Evolutionary conservation across 2,888 invertebrate species (phyloP).

Genomic region (Rhyacophila evoluta): DNA sequence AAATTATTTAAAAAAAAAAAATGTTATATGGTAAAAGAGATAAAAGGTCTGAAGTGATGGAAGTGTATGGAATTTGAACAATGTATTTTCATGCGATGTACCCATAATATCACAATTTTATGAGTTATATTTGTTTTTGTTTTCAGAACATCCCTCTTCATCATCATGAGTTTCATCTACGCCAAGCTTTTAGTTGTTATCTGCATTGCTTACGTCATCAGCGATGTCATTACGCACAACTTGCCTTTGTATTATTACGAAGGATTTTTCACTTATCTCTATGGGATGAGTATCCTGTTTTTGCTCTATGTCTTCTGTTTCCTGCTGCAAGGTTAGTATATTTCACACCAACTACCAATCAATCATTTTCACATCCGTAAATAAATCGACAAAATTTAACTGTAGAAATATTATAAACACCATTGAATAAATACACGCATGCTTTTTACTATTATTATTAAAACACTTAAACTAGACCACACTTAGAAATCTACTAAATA

Average conservation of each 20-base stretch:
- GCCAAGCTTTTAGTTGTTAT: slow-evolving; percentile 94
- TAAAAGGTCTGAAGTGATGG: too few species aligned
- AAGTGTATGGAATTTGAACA: neutral
- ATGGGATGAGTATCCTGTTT: slow-evolving; percentile 93
- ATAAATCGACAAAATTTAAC: neutral
- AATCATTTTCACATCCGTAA: slow-evolving; percentile 23
- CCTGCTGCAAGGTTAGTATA: slow-evolving; percentile 78
- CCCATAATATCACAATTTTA: neutral
- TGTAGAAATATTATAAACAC: neutral
- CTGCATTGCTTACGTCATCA: slow-evolving; percentile 94
- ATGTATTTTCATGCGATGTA: neutral
- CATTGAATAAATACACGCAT: neutral
- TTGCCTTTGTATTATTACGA: slow-evolving; percentile 94
- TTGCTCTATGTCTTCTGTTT: slow-evolving; percentile 95
- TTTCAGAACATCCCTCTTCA: slow-evolving; percentile 92
- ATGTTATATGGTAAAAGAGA: too few species aligned
- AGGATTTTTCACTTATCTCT: slow-evolving; percentile 95
- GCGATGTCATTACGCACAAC: slow-evolving; percentile 93
- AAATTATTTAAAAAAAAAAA: too few species aligned
- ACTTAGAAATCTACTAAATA: neutral
- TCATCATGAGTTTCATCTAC: slow-evolving; percentile 96
- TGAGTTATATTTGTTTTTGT: slow-evolving; percentile 50
- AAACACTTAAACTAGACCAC: neutral
- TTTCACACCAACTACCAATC: neutral
- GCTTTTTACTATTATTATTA: neutral